Base-by-base conservation (phyloP, 1,140 invertebrate species). In the Oryctes rhinoceros region DNA sequence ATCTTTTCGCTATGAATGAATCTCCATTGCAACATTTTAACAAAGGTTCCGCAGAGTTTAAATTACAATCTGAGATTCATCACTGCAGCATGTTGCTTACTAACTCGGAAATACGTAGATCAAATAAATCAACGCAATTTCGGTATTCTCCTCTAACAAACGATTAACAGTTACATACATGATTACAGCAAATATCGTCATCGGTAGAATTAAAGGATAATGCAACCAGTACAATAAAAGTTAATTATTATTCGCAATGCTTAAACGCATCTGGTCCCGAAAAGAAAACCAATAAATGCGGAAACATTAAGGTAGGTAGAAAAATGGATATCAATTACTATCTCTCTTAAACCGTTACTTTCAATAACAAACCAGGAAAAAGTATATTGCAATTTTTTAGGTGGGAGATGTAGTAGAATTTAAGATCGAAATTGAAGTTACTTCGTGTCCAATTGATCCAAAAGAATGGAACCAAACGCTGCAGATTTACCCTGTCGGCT, bases 131-230 rank as follows among this genome's bases (percentile, higher is more conserved):
- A 30, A 30, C 24, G 24, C 24, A 30, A 30, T 30, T 30, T 30
- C 24, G 24, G 24, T 30, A 30, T 30, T 30, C 24, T 30, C 24
- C 24, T 30, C 24, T 2, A 30, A 30, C 24, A 30, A 2, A 30
- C 24, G 0, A 30, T 30, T 30, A 30, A 30, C 24, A 30, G 5
- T 3, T 44, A 44, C 39, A 4, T 44, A 35, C 9, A 15, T 76
- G 53, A 77, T 59, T 65, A 35, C 83, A 94, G 94, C 95, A 94
- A 94, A 98, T 99, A 85, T 95, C 96, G 10, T 98, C 96, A 15
- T 93, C 94, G 0, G 94, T 98, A 0, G 95, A 96, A 89, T 93
- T 99, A 92, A 96, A 96, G 88, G 96, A 97, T 83, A 97, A 96
- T 81, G 94, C 96, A 18, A 94, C 93, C 74, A 94, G 94, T 83